A percentile compares a stretch with the other conserved stretches of the same genome.
phyloP scores from a whole-genome alignment of 2,113 vertebrate genomes.

The Trinectes maculatus region DNA sequence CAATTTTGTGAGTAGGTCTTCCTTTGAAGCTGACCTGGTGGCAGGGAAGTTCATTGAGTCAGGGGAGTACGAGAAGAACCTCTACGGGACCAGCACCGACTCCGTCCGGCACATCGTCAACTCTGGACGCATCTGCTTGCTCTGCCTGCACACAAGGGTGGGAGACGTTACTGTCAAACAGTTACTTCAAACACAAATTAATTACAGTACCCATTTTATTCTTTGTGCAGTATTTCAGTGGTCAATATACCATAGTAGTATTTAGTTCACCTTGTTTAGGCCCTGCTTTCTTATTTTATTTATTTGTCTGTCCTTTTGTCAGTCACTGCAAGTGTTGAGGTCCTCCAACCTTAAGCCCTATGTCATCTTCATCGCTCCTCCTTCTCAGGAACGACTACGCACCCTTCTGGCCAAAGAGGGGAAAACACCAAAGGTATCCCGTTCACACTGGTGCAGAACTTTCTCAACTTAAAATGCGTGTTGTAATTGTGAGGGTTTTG shows the following conservation, averaged over 20 bases:
- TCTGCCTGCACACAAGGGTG: slow-evolving; percentile 94
- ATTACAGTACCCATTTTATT: too few relatives aligned
- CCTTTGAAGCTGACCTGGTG: slow-evolving; percentile 88
- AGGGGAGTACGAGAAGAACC: slow-evolving; percentile 94
- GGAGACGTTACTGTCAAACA: slow-evolving; percentile 21
- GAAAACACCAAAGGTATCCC: slow-evolving; percentile 91
- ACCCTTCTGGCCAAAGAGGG: slow-evolving; percentile 91
- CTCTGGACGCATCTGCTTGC: slow-evolving; percentile 92
- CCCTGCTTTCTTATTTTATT: neutral
- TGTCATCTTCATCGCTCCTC: slow-evolving; percentile 95
- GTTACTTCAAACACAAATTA: too few relatives aligned
- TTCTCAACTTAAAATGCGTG: neutral
- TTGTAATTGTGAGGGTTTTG: neutral
- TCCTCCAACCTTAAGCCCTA: slow-evolving; percentile 97
- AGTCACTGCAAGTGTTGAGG: slow-evolving; percentile 91
- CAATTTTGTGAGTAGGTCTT: slow-evolving; percentile 89
- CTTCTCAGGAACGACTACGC: slow-evolving; percentile 93
- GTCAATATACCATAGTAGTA: too few relatives aligned
- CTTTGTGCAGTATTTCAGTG: too few relatives aligned
- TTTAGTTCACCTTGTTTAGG: neutral
- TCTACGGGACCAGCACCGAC: slow-evolving; percentile 95
- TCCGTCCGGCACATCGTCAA: slow-evolving; percentile 92
- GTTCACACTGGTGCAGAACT: neutral
- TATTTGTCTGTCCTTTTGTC: slow-evolving; percentile 26
- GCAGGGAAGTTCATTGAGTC: slow-evolving; percentile 93